Evolutionary conservation across 1,140 invertebrate genomes (phyloP).

Genomic region (Choristoneura fumiferana): DNA sequence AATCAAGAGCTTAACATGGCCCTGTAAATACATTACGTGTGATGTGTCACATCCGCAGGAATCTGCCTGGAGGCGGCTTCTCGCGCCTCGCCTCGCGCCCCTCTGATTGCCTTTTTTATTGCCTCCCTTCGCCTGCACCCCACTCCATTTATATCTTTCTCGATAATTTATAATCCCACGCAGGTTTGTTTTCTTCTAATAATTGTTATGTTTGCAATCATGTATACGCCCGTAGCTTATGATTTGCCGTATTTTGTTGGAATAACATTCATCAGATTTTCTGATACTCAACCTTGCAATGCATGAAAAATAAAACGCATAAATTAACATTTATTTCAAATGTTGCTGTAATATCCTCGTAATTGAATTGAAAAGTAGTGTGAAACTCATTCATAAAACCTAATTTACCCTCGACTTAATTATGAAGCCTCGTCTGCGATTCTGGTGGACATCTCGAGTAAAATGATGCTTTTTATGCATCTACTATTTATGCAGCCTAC

Average conservation of each 20-base stretch:
- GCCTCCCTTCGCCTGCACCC: conserved; percentile 12
- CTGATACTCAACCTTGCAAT: no score
- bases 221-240: background rate
- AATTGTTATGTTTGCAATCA: background rate
- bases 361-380: no score
- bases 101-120: conserved; percentile 32
- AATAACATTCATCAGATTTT: background rate
- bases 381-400: no score
- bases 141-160: conserved; percentile 14
- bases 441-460: no score
- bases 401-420: no score
- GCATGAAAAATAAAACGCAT: no score
- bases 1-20: conserved; percentile 32
- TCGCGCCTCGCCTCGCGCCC: conserved; percentile 19
- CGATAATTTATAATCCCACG: conserved; percentile 15
- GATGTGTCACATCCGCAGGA: conserved; percentile 30
- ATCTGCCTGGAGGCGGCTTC: conserved; percentile 23
- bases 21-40: conserved; percentile 31
- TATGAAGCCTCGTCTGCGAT: no score
- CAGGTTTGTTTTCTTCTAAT: conserved; percentile 12
- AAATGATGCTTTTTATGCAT: no score
- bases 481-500: no score
- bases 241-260: background rate
- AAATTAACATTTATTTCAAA: no score
- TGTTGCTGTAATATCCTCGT: no score